Conservation (phyloP, 2,888 invertebrate species). For the Apamea sordens region DNA sequence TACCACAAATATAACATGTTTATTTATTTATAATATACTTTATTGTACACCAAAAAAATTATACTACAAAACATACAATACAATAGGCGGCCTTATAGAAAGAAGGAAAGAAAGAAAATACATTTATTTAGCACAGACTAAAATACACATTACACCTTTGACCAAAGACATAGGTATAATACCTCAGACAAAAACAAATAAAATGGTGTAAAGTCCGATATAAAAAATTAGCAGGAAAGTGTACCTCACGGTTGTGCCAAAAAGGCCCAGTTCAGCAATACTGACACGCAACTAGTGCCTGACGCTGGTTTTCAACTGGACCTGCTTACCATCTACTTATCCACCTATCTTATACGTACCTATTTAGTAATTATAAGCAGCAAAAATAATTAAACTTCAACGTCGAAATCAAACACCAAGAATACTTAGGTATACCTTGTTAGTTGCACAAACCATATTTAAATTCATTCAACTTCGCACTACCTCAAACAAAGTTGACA, state of each 20-base stretch:
- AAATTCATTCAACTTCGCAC: conserved; percentile 63
- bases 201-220: no score
- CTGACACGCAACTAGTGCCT: no score
- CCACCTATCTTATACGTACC: background rate
- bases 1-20: background rate
- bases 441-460: background rate
- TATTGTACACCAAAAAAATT: background rate
- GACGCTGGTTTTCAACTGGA: no score
- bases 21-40: background rate
- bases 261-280: no score
- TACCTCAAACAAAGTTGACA: conserved; percentile 76
- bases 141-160: no score
- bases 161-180: no score
- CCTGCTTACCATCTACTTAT: no score
- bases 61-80: background rate
- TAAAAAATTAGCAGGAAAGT: no score
- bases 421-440: background rate
- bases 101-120: no score
- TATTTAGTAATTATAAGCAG: background rate
- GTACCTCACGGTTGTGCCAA: no score
- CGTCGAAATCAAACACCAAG: background rate
- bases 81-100: background rate
- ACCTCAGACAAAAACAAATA: no score
- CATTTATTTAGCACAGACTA: no score
- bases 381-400: background rate